Percentiles rank a stretch among this genome's conserved stretches.
Conservation (phyloP, 23 tunicate genomes). For the Clavelina lepadiformis region DNA sequence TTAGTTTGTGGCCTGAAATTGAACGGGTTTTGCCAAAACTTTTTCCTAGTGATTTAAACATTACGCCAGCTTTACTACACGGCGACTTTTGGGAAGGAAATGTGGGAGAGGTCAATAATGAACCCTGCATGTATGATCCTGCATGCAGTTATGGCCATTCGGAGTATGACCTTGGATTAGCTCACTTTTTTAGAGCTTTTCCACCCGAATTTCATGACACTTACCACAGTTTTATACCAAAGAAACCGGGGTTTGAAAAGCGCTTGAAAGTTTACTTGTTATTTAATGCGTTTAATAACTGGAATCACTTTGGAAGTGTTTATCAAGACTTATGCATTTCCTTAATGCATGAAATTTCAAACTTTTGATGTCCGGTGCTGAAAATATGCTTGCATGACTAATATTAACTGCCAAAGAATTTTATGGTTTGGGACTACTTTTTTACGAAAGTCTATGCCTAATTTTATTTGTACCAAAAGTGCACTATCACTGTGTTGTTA, state of each 20-base stretch:
- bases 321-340: constrained; percentile 43
- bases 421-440: no score
- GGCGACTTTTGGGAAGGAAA: constrained; percentile 90
- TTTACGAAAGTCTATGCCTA: no score
- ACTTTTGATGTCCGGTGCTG: background rate
- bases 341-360: constrained; percentile 38
- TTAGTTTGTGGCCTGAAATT: constrained; percentile 48
- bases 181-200: constrained; percentile 77
- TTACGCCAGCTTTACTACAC: constrained; percentile 56
- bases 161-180: constrained; percentile 61
- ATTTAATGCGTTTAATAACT: constrained; percentile 75
- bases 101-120: constrained; percentile 29
- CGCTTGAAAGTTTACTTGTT: constrained; percentile 50
- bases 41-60: constrained; percentile 38
- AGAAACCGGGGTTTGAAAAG: constrained; percentile 45
- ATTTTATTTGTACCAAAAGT: no score
- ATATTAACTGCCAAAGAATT: no score
- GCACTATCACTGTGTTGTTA: no score
- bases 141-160: constrained; percentile 65
- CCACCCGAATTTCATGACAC: constrained; percentile 27
- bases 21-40: constrained; percentile 34
- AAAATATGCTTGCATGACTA: no score
- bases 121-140: constrained; percentile 74
- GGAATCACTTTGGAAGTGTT: constrained; percentile 86
- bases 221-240: constrained; percentile 68